Conservation (phyloP, 92 coral and sea anemone genomes). For the Bergia sp. region DNA sequence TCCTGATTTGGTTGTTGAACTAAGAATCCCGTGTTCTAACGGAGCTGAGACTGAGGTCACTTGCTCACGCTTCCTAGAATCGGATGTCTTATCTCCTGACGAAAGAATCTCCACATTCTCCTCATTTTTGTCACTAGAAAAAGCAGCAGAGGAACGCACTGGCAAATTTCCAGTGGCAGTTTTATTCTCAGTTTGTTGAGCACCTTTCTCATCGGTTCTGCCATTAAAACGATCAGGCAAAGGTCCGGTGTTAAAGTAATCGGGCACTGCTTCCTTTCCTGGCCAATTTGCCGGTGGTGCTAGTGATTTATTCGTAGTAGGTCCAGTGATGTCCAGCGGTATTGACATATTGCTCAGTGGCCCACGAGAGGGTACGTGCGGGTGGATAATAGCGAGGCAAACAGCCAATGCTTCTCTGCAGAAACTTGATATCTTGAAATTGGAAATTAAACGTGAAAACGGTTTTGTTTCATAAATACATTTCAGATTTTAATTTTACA, state of each 20-base stretch:
- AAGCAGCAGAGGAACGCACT: background rate
- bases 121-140: background rate
- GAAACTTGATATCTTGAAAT: conserved; percentile 66
- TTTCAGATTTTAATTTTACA: too few relatives aligned
- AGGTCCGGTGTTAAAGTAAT: background rate
- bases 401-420: conserved; percentile 74
- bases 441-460: background rate
- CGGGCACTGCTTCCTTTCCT: background rate
- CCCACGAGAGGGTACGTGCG: conserved; percentile 63
- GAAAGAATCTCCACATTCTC: background rate
- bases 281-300: conserved; percentile 1
- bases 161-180: background rate
- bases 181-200: conserved; percentile 17
- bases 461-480: too few relatives aligned
- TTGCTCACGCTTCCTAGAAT: background rate
- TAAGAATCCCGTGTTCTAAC: background rate
- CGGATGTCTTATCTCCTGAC: background rate
- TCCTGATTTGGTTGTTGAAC: background rate
- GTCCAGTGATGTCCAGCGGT: conserved; percentile 14
- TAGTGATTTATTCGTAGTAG: conserved; percentile 11
- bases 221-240: background rate
- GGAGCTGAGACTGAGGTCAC: background rate
- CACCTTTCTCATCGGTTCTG: background rate
- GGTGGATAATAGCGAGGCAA: conserved; percentile 71
- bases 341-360: conserved; percentile 42